These are phyloP conservation scores for Bombyx mandarina DNA, from an alignment of 1,140 invertebrate species.

Conservation along the genomic window DNA sequence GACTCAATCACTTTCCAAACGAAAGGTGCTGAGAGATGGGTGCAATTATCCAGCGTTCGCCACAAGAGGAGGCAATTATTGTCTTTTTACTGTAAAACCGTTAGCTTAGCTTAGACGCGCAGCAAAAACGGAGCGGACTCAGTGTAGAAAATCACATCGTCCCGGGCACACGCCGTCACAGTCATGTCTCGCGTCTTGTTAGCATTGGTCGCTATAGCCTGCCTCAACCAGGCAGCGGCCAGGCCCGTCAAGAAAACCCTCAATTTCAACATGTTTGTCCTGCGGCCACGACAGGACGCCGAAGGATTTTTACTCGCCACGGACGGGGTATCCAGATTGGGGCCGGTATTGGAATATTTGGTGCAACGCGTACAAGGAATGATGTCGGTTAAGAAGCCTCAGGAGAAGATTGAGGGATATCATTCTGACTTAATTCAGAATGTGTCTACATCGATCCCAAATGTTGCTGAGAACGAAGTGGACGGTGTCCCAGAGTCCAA, in stretches of 20 bases:
- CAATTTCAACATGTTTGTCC: constrained; percentile 61
- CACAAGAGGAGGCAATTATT: constrained; percentile 50
- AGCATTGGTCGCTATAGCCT: constrained; percentile 26
- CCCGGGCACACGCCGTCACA: constrained; percentile 32
- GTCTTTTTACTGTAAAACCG: constrained; percentile 64
- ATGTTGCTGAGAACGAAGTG: constrained; percentile 45
- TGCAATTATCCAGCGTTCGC: constrained; percentile 49
- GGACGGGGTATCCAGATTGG: constrained; percentile 71
- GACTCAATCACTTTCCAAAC: constrained; percentile 59
- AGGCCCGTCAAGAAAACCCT: constrained; percentile 49
- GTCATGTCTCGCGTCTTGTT: constrained; percentile 37
- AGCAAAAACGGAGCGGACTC: constrained; percentile 48
- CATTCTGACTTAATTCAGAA: background rate
- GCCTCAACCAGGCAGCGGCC: constrained; percentile 25
- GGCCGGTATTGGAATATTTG: constrained; percentile 74
- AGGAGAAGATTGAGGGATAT: constrained; percentile 18
- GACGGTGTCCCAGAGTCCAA: constrained; percentile 25
- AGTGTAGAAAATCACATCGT: constrained; percentile 38
- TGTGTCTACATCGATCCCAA: background rate
- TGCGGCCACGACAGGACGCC: constrained; percentile 34
- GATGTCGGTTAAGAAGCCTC: constrained; percentile 69
- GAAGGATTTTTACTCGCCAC: constrained; percentile 40
- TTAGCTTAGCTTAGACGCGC: constrained; percentile 59
- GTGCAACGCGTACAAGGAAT: constrained; percentile 74
- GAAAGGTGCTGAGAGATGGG: constrained; percentile 60